Base-by-base conservation (phyloP, 2,113 vertebrate genomes). In the Monopterus albus region DNA sequence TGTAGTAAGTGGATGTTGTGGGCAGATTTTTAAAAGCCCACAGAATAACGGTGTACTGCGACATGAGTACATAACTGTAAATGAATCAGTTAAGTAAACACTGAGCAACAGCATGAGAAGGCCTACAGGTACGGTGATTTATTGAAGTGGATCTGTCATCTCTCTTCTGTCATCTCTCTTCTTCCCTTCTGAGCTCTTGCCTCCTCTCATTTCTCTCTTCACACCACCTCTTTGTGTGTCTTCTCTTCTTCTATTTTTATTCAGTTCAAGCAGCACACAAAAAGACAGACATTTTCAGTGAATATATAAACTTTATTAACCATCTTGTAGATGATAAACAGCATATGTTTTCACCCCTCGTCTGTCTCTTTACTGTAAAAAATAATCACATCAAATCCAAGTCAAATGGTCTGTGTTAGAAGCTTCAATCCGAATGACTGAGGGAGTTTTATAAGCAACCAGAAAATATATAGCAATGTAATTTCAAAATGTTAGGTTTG, bases 91-190 rank as follows among this genome's bases (percentile, higher is more conserved):
- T 18, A 35, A 56, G 45, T 46, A 45, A 63, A 58, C 36, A 31
- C 17, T 25, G 21, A 20, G 28, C 43, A 35, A 43, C 23, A 17
- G 29, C 17, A 15, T 52, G 59, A 29, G 23, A n/a, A 38, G 23
- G 29, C 45, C 51, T 52, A 45, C 61, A 51, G 61, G 46, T 56
- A n/a, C 57, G 53, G 43, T 65, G 71, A 65, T 65, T 50, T 74
- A 58, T 65, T 65, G 35, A 65, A 47, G 63, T 50, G 17, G 42
- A 26, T 58, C 43, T 29, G 47, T 36, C 62, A 60, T 60, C 39
- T 45, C 36, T 57, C 42, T 49, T 64, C 43, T 49, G 47, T 36
- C 62, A 60, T 60, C 39, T 45, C 36, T 57, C 42, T 49, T 64
- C 43, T 49, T 57, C 25, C 60, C 55, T 25, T 67, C 36, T 58